These are phyloP conservation scores for Drosophila virilis DNA, from an alignment of 1,140 invertebrate species.

Conservation along the genomic window DNA sequence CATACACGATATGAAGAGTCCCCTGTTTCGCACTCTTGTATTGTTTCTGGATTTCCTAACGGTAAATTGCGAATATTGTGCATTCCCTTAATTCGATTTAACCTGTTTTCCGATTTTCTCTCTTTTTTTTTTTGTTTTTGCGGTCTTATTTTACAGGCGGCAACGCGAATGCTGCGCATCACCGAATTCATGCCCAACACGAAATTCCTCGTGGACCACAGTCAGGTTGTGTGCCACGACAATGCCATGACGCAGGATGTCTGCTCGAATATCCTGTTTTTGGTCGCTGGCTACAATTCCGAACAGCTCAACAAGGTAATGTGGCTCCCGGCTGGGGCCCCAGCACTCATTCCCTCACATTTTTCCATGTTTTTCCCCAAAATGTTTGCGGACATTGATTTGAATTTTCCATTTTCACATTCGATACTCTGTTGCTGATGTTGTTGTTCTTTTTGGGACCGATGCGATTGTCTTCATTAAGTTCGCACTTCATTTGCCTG, in stretches of 20 bases:
- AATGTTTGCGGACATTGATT: slow-evolving; percentile 34
- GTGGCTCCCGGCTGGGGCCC: not conserved
- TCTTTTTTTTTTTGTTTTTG: slow-evolving; percentile 1
- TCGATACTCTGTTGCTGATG: slow-evolving; percentile 13
- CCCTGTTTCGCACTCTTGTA: slow-evolving; percentile 83
- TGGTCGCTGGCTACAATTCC: slow-evolving; percentile 85
- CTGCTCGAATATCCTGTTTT: slow-evolving; percentile 87
- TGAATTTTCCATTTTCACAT: slow-evolving; percentile 29
- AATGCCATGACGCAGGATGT: slow-evolving; percentile 85
- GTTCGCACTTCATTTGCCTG: slow-evolving; percentile 67
- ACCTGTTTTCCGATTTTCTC: slow-evolving; percentile 9
- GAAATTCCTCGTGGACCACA: slow-evolving; percentile 85
- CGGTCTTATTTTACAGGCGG: slow-evolving; percentile 69
- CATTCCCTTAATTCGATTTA: slow-evolving; percentile 22
- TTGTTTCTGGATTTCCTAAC: slow-evolving; percentile 69
- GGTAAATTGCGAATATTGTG: slow-evolving; percentile 46
- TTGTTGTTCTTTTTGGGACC: slow-evolving; percentile 8
- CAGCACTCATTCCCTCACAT: not conserved
- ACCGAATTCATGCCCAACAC: slow-evolving; percentile 86
- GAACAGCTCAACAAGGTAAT: slow-evolving; percentile 85
- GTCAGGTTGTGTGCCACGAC: slow-evolving; percentile 85
- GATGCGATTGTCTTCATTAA: slow-evolving; percentile 56
- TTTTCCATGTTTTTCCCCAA: slow-evolving; percentile 34
- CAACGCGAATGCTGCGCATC: slow-evolving; percentile 85
- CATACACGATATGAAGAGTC: slow-evolving; percentile 86